Conservation (phyloP, 2,113 vertebrate species). For the Orientallactaga bullata region DNA sequence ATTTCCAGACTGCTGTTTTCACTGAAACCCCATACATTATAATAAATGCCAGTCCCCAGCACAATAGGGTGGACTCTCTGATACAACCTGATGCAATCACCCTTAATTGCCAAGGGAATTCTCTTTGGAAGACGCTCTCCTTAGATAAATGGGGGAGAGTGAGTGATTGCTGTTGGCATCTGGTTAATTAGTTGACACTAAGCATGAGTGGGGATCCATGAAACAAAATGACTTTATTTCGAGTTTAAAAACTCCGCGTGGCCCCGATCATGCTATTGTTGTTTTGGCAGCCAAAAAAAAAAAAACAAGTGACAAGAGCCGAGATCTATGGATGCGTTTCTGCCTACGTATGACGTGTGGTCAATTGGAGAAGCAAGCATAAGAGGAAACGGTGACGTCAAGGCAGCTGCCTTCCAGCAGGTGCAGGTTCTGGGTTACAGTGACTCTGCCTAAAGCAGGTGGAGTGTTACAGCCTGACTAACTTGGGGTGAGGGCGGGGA, state of each 20-base stretch:
- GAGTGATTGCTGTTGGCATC: no score
- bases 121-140: background rate
- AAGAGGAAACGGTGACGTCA: fast-evolving
- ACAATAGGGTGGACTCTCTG: background rate
- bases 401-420: background rate
- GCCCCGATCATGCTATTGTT: background rate
- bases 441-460: no score
- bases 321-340: background rate
- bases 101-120: background rate
- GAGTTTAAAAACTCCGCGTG: background rate
- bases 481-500: no score
- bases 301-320: no score
- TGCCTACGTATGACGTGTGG: background rate
- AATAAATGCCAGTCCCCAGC: background rate
- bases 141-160: background rate
- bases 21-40: background rate
- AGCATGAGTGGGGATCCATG: background rate
- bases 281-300: background rate
- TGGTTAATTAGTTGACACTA: background rate
- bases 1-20: background rate
- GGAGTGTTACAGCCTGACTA: no score
- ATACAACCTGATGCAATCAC: background rate
- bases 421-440: no score
- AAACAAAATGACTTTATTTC: background rate
- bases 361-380: background rate